These are phyloP conservation scores for Anarhynchus alexandrinus DNA, from an alignment of 2,113 vertebrate genomes.

Conservation along the genomic window DNA sequence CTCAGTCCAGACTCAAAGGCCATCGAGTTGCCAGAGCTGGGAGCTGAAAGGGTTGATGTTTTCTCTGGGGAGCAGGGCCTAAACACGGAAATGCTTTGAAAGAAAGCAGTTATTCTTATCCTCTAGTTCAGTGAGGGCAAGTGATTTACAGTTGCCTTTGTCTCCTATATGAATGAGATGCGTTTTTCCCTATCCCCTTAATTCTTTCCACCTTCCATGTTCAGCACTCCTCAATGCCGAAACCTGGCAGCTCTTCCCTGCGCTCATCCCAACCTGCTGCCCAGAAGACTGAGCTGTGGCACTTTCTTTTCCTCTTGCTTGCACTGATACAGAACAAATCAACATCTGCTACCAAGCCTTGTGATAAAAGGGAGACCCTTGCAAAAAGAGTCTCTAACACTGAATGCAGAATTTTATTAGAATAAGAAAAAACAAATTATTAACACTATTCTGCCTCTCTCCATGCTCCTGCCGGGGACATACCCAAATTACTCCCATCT, in stretches of 20 bases:
- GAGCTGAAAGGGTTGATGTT: neutral
- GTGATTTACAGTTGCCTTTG: neutral
- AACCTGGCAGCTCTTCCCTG: neutral
- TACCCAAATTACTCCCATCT: conserved; percentile 36
- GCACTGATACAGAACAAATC: neutral
- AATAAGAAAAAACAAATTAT: neutral
- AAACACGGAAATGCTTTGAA: neutral
- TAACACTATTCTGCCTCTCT: neutral
- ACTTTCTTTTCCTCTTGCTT: neutral
- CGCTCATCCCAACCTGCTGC: neutral
- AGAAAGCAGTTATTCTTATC: neutral
- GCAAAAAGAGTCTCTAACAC: neutral
- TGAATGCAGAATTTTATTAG: neutral
- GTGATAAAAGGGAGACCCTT: neutral
- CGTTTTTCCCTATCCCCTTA: neutral
- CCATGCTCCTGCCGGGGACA: neutral
- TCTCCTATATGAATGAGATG: neutral
- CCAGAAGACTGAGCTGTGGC: neutral
- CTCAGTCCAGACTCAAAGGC: neutral
- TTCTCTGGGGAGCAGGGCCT: neutral
- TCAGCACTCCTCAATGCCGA: neutral
- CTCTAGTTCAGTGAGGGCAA: neutral
- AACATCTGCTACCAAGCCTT: neutral
- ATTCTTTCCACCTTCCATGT: neutral
- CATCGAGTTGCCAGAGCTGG: neutral